Conservation (phyloP, 2,797 vertebrate species). For the Crenuchus spilurus region DNA sequence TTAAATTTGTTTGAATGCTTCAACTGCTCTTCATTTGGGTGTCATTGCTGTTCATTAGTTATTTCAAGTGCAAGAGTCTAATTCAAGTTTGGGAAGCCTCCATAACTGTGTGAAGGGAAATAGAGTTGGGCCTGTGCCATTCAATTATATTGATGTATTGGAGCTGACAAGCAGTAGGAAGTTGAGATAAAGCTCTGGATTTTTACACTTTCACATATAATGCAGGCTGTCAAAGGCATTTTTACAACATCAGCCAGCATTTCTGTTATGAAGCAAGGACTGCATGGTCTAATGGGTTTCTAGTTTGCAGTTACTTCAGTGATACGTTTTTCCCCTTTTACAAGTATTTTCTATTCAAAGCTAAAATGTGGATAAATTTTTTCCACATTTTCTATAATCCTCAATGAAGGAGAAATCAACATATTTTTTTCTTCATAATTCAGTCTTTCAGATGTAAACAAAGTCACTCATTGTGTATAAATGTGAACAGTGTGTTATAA, state of each 20-base stretch:
- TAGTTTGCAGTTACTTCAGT: background rate
- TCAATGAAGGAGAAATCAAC: too few species aligned
- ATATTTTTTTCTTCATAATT: too few species aligned
- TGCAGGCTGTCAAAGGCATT: background rate
- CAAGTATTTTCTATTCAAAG: background rate
- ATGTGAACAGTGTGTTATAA: too few species aligned
- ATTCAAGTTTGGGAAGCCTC: constrained; percentile 3
- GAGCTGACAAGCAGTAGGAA: constrained; percentile 32
- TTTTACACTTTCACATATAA: constrained; percentile 27
- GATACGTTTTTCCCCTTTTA: background rate
- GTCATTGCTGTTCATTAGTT: background rate
- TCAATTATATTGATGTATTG: constrained; percentile 38
- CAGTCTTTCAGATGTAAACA: too few species aligned
- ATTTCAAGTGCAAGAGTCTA: background rate
- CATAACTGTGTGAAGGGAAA: background rate
- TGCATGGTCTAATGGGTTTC: background rate
- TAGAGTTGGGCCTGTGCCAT: constrained; percentile 32
- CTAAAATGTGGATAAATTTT: background rate
- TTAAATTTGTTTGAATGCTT: background rate
- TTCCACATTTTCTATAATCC: too few species aligned
- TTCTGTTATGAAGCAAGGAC: background rate
- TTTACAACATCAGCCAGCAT: constrained; percentile 12
- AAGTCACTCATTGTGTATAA: too few species aligned
- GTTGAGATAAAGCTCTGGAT: constrained; percentile 17
- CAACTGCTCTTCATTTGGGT: background rate